phyloP scores from a whole-genome alignment of 2,113 vertebrate species.

The Taurulus bubalis region DNA sequence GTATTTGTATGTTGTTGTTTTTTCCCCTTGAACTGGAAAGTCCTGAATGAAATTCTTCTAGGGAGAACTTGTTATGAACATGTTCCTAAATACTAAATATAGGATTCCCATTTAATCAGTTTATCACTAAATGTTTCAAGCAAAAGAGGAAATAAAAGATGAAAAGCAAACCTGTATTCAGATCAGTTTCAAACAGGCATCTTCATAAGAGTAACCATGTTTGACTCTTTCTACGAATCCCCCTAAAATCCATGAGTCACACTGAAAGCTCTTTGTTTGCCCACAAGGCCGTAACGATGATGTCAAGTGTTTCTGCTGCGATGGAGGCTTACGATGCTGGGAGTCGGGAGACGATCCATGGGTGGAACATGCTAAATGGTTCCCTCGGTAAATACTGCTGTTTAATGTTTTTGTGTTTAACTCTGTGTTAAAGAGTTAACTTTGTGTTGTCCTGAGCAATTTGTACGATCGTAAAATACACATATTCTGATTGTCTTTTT shows the following conservation, averaged over 20 bases:
- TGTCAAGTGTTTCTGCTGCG: slow-evolving; percentile 98
- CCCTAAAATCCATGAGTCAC: neutral
- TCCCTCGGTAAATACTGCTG: slow-evolving; percentile 88
- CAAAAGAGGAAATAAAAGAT: slow-evolving; percentile 16
- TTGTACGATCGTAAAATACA: neutral
- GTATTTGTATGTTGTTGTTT: neutral
- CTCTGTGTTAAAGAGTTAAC: neutral
- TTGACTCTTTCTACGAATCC: neutral
- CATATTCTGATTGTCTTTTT: neutral
- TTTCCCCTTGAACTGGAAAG: slow-evolving; percentile 19
- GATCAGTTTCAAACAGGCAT: neutral
- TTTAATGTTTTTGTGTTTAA: neutral
- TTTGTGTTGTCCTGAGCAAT: neutral
- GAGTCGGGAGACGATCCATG: slow-evolving; percentile 98
- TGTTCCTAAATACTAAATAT: neutral
- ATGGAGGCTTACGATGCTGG: slow-evolving; percentile 97
- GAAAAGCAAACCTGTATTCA: neutral
- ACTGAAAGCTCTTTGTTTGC: slow-evolving; percentile 29
- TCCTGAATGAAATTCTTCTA: neutral
- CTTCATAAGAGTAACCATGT: neutral
- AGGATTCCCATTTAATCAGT: neutral
- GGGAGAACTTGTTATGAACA: neutral
- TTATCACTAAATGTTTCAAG: neutral
- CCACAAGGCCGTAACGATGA: slow-evolving; percentile 92
- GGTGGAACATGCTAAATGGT: slow-evolving; percentile 99